Evolutionary conservation across 2,888 invertebrate species (phyloP), one percentile per base, ranked within the genome.

Genomic region (Mamestra brassicae): DNA sequence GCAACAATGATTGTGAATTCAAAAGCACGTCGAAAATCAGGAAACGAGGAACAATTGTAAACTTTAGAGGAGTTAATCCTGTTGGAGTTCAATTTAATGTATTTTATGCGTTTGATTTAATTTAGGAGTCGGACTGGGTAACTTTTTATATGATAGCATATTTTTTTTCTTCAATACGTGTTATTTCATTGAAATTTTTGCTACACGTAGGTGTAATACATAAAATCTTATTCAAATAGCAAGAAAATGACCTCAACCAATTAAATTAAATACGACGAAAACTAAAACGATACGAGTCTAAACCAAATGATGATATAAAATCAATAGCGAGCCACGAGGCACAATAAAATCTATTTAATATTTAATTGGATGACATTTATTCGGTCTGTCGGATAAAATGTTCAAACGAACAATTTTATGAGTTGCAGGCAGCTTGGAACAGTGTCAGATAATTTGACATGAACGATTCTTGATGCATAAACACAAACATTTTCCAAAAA

Each of bases 401-500:
- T 61, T 58, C 84, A 66, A 68, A 74, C 38, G 8, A 60, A 67
- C 38, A 36, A 64, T 60, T 87, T 85, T 85, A 85, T 34, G 87
- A 66, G 52, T 58, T 62, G 66, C 60, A 58, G 58, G 52, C 57
- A 7, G n/a, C 50, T 74, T 75, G 82, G 76, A 86, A 86, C 34
- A 0, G 55, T 69, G 61, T 71, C 84, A 84, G 85, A 65, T 68
- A 58, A 55, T 71, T 2, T 63, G 63, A 63, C 60, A 64, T n/a
- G 63, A 70, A 74, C n/a, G 38, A 76, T 63, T 66, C 54, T 57
- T 66, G 81, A 58, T 81, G 71, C 58, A 71, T 63, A 71, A 84
- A 74, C 71, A 80, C 52, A 65, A 66, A 68, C 62, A 71, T 62
- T 67, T 68, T 58, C 13, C 50, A 47, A 60, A 74, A 84, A 71